Conservation (phyloP, 2,113 vertebrate genomes). For the Monopterus albus region DNA sequence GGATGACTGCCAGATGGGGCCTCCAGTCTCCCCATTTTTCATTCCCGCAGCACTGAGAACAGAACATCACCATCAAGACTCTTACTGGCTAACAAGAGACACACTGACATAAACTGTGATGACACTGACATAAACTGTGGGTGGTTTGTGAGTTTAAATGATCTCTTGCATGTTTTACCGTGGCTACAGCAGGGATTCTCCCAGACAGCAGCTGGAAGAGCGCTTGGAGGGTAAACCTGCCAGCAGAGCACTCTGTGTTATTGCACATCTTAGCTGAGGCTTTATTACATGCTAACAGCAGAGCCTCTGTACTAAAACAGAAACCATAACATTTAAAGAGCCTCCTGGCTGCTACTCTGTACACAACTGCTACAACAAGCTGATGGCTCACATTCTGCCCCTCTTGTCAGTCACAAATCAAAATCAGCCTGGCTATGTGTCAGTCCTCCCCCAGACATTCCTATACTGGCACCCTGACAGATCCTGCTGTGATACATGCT, state of each 20-base stretch:
- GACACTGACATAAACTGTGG: too few species aligned
- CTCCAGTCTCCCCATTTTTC: constrained; percentile 91
- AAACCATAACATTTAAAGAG: constrained; percentile 5
- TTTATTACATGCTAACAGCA: background rate
- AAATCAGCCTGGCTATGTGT: background rate
- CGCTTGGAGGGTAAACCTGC: constrained; percentile 93
- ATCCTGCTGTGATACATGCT: constrained; percentile 5
- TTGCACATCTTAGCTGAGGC: constrained; percentile 1
- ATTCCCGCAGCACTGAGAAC: constrained; percentile 84
- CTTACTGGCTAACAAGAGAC: background rate
- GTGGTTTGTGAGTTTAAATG: background rate
- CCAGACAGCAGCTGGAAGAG: constrained; percentile 93
- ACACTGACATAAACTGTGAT: background rate
- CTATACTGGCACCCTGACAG: constrained; percentile 12
- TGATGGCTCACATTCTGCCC: constrained; percentile 31
- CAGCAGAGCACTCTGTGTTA: constrained; percentile 43
- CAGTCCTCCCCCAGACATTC: constrained; percentile 15
- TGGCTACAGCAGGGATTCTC: constrained; percentile 86
- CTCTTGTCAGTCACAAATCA: constrained; percentile 38
- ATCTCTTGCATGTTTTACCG: constrained; percentile 73
- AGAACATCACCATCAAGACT: constrained; percentile 1
- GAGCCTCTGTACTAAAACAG: background rate
- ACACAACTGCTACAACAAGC: background rate
- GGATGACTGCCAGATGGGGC: constrained; percentile 89
- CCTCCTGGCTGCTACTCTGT: background rate